Evolutionary conservation across 2,888 invertebrate species (phyloP), one percentile per base, ranked within the genome.

Genomic region (Parthenolecanium corni): DNA sequence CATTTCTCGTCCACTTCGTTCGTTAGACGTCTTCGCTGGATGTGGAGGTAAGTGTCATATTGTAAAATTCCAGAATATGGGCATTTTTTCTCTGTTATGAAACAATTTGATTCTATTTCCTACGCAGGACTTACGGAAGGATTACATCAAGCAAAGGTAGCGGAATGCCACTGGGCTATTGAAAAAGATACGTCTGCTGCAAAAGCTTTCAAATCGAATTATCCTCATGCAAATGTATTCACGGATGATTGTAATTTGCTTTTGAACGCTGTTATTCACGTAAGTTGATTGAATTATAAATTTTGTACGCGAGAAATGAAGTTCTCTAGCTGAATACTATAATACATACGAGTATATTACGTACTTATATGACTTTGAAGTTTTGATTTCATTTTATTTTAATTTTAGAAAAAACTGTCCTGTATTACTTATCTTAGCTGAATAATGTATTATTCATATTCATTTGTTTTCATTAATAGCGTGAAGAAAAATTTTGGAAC

Each of bases 11-110:
- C 82, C 82, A 31, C 71, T 91, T 63, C 75, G 78, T 66, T 81
- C 83, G 42, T 74, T 91, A 69, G 90, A 90, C 71, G 84, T 90
- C 24, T 91, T 91, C 73, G 87, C 89, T 66, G 90, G 90, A 0
- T 89, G 89, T 73, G 90, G 90, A 46, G 90, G 80, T 78, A 70
- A 66, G 67, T 31, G 40, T 46, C 36, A 25, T 24, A 20, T 21
- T 51, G n/a, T n/a, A n/a, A n/a, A n/a, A n/a, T n/a, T n/a, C n/a
- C n/a, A n/a, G n/a, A n/a, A 12, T 38, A 38, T 11, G 12, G 11
- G 40, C 11, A 12, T 38, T 38, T 12, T 12, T n/a, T n/a, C n/a
- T n/a, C n/a, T 40, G 40, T 49, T 2, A n/a, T 3, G 2, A 14
- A 49, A 31, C 16, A 56, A 2, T 31, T 31, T 31, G 31, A 31